Percentiles rank a stretch among this genome's conserved stretches.
Conservation (phyloP, 2,888 invertebrate genomes). For the Caradrina kadenii region DNA sequence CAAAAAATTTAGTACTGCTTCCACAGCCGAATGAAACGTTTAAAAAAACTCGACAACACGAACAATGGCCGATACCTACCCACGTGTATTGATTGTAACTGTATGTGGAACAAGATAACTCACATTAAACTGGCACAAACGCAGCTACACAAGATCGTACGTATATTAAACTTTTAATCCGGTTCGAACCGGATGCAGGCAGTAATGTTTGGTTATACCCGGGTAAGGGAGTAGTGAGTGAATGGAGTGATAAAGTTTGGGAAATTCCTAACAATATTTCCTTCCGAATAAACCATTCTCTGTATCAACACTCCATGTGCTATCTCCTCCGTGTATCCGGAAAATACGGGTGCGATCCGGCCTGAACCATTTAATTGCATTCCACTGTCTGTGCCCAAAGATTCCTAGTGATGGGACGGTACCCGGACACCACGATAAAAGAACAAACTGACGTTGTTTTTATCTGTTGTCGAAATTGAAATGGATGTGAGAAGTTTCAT, state of each 20-base stretch:
- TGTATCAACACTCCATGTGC: conserved; percentile 6
- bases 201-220: conserved; percentile 46
- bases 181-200: conserved; percentile 42
- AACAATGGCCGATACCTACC: conserved; percentile 25
- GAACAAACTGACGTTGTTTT: conserved; percentile 8
- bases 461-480: not conserved
- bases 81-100: conserved; percentile 18
- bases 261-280: no score
- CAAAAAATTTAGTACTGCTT: conserved; percentile 38
- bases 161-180: conserved; percentile 66
- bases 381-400: conserved; percentile 62
- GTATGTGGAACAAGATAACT: conserved; percentile 18
- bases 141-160: conserved; percentile 53
- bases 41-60: conserved; percentile 24
- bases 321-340: conserved; percentile 24
- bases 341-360: conserved; percentile 53
- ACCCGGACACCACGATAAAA: conserved; percentile 11
- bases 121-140: conserved; percentile 55
- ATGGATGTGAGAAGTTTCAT: not conserved
- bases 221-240: conserved; percentile 12
- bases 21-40: conserved; percentile 11
- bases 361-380: conserved; percentile 62
- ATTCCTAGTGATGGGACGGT: conserved; percentile 57
- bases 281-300: not conserved
- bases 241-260: conserved; percentile 10